phyloP scores from a whole-genome alignment of 2,113 vertebrate genomes.

The Anhinga anhinga region DNA sequence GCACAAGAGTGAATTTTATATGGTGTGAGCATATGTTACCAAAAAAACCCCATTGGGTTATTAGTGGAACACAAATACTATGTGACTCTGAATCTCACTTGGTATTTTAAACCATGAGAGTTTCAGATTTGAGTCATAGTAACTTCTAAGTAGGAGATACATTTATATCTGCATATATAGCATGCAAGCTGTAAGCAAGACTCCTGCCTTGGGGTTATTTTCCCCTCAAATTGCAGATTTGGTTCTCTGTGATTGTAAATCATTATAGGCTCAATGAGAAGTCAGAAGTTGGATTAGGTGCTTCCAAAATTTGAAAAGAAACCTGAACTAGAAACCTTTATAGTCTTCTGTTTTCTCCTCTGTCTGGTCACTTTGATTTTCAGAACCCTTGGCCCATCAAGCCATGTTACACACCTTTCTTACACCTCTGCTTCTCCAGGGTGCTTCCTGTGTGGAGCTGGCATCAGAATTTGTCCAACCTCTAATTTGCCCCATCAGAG shows the following conservation, averaged over 20 bases:
- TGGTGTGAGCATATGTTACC: background rate
- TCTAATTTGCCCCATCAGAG: background rate
- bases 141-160: background rate
- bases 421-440: background rate
- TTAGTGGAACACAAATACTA: background rate
- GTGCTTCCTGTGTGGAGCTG: background rate
- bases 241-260: background rate
- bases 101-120: conserved; percentile 19
- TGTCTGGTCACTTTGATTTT: background rate
- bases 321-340: background rate
- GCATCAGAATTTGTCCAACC: background rate
- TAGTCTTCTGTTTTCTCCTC: background rate
- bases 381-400: background rate
- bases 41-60: background rate
- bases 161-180: background rate
- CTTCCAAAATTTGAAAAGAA: background rate
- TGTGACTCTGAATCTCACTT: conserved; percentile 11
- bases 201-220: background rate
- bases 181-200: background rate
- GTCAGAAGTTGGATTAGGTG: background rate
- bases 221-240: background rate
- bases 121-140: conserved; percentile 42
- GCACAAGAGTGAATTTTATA: background rate
- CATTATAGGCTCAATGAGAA: background rate
- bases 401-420: background rate